phyloP scores from a whole-genome alignment of 2,888 invertebrate genomes.

The Athrips mouffetella region DNA sequence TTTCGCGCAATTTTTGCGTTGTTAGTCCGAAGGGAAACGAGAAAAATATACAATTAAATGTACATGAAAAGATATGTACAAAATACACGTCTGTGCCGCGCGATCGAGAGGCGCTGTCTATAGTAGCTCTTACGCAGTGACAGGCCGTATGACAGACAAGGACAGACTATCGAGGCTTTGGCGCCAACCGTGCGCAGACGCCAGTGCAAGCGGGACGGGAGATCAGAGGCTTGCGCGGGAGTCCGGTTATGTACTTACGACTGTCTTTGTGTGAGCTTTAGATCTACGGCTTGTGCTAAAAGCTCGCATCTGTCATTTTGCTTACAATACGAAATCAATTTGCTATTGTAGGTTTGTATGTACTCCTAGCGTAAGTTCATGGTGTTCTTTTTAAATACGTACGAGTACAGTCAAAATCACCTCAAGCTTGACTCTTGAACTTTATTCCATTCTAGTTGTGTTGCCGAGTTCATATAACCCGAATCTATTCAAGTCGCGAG shows the following conservation, averaged over 20 bases:
- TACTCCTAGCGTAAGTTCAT: too few species aligned
- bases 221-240: constrained; percentile 64
- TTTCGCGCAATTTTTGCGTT: not conserved
- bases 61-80: not conserved
- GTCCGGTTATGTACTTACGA: constrained; percentile 65
- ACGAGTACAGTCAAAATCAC: too few species aligned
- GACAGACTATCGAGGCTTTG: constrained; percentile 61
- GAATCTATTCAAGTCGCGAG: too few species aligned
- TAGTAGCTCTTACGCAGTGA: constrained; percentile 46
- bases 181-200: constrained; percentile 38
- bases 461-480: too few species aligned
- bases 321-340: constrained; percentile 7
- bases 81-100: constrained; percentile 50
- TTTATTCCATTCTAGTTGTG: too few species aligned
- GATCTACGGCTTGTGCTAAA: constrained; percentile 39
- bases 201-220: constrained; percentile 51
- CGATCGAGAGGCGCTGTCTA: constrained; percentile 59
- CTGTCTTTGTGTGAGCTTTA: constrained; percentile 37
- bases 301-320: constrained; percentile 18
- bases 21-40: not conserved
- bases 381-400: too few species aligned
- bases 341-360: not conserved
- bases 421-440: too few species aligned
- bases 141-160: constrained; percentile 61
- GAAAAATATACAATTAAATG: not conserved